Conservation (phyloP, 2,113 vertebrate species). For the Tragulus kanchil region DNA sequence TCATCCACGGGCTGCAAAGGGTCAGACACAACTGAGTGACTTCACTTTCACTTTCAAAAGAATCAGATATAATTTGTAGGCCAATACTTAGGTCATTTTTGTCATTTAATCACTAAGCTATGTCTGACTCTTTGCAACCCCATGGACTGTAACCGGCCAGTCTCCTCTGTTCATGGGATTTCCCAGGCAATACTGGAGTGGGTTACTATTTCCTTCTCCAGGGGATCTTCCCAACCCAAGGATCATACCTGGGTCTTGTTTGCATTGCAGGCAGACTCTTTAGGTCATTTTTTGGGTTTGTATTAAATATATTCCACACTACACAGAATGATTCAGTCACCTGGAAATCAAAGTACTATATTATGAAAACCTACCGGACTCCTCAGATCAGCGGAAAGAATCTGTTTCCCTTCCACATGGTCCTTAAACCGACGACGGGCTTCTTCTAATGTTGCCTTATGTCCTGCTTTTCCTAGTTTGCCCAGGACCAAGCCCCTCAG, state of each 20-base stretch:
- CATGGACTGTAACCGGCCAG: background rate
- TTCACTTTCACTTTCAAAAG: too few relatives aligned
- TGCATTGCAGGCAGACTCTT: background rate
- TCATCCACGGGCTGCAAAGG: too few relatives aligned
- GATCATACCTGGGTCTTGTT: background rate
- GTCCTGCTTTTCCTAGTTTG: slow-evolving; percentile 97
- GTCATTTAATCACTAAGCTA: background rate
- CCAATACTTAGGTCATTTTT: background rate
- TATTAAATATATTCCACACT: background rate
- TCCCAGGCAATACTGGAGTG: background rate
- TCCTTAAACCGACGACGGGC: slow-evolving; percentile 97
- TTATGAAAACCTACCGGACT: slow-evolving; percentile 92
- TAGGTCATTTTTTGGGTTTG: background rate
- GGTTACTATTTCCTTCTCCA: background rate
- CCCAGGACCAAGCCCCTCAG: slow-evolving; percentile 96
- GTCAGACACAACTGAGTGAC: too few relatives aligned
- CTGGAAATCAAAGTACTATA: slow-evolving; percentile 26
- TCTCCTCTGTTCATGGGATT: background rate
- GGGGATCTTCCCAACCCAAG: background rate
- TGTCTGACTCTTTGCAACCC: background rate
- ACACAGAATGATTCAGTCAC: background rate
- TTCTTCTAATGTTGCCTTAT: slow-evolving; percentile 97
- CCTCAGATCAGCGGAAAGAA: slow-evolving; percentile 95
- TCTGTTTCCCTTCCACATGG: slow-evolving; percentile 95
- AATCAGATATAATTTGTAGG: background rate